Conservation (phyloP, 2,888 invertebrate genomes). For the Dendrolimus houi region DNA sequence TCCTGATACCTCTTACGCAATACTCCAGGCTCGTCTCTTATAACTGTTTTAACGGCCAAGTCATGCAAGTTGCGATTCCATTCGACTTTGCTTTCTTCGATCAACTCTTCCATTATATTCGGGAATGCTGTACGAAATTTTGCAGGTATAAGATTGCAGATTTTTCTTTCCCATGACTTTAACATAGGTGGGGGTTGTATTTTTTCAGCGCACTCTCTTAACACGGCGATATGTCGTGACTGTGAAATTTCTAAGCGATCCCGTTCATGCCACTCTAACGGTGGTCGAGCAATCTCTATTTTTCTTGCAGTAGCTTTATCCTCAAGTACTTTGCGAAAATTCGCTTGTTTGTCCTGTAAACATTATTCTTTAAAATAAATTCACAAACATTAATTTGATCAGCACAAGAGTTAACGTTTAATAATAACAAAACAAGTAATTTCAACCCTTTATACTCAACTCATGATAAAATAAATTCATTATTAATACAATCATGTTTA, state of each 20-base stretch:
- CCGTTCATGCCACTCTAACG: slow-evolving; percentile 42
- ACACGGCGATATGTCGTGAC: slow-evolving; percentile 66
- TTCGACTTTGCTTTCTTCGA: slow-evolving; percentile 74
- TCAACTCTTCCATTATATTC: slow-evolving; percentile 64
- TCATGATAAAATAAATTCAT: too few species aligned
- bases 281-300: slow-evolving; percentile 45
- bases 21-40: slow-evolving; percentile 76
- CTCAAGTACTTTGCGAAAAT: slow-evolving; percentile 53
- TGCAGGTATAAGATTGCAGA: slow-evolving; percentile 72
- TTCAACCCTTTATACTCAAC: too few species aligned
- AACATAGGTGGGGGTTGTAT: slow-evolving; percentile 79
- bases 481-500: too few species aligned
- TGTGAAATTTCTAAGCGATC: slow-evolving; percentile 68
- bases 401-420: too few species aligned
- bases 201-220: slow-evolving; percentile 75
- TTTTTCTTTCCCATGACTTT: slow-evolving; percentile 77
- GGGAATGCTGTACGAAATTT: slow-evolving; percentile 75
- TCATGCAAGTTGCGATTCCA: slow-evolving; percentile 78
- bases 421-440: too few species aligned
- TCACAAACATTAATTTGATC: too few species aligned
- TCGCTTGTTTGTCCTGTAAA: slow-evolving; percentile 54
- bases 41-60: slow-evolving; percentile 79
- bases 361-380: too few species aligned
- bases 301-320: slow-evolving; percentile 54
- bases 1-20: slow-evolving; percentile 62